Conservation (phyloP, 2,113 vertebrate genomes). For the Aptenodytes patagonicus region DNA sequence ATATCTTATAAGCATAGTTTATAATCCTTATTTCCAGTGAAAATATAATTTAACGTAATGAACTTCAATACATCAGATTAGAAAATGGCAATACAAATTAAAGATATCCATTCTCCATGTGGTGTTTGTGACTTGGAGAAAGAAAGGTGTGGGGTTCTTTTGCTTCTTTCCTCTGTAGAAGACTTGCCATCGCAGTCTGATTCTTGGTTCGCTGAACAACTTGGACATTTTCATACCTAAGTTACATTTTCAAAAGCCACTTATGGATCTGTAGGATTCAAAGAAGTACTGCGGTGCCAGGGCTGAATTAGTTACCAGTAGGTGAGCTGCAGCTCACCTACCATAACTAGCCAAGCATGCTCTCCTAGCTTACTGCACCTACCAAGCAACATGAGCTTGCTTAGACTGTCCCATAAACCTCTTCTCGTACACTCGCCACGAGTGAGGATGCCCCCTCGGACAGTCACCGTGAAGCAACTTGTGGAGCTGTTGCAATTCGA, state of each 20-base stretch:
- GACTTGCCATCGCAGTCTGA: background rate
- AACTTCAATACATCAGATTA: background rate
- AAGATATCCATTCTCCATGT: accelerated
- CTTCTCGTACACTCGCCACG: accelerated
- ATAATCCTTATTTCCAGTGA: background rate
- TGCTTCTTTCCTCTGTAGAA: background rate
- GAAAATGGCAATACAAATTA: background rate
- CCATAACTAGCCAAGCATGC: background rate
- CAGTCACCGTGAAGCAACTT: no score
- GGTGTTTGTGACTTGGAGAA: background rate
- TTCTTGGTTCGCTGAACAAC: background rate
- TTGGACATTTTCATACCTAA: background rate
- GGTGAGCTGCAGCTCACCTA: background rate
- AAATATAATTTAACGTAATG: background rate
- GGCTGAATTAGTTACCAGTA: background rate
- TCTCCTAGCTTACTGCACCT: background rate
- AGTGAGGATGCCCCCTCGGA: background rate
- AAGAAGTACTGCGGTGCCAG: background rate
- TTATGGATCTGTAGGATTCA: background rate
- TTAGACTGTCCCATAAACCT: background rate
- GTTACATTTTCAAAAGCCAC: background rate
- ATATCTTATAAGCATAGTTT: background rate
- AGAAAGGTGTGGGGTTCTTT: background rate
- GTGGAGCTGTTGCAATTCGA: background rate
- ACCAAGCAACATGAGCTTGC: background rate